phyloP scores from a whole-genome alignment of 2,797 vertebrate species.

The Apogon talboti region DNA sequence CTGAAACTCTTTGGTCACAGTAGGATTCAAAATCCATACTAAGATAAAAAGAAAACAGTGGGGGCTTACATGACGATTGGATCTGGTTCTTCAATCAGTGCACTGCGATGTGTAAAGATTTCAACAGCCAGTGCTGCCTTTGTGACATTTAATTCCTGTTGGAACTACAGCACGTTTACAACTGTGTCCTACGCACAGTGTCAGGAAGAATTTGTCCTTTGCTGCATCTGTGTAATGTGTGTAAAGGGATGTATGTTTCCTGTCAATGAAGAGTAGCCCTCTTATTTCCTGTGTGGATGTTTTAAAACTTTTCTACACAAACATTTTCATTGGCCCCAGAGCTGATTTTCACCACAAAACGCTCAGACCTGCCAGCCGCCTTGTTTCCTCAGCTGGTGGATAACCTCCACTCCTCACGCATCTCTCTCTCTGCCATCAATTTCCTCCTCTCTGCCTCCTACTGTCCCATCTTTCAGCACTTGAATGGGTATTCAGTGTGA shows the following conservation, averaged over 20 bases:
- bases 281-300: constrained; percentile 72
- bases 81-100: constrained; percentile 27
- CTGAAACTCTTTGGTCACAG: background rate
- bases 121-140: constrained; percentile 18
- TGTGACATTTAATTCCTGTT: constrained; percentile 37
- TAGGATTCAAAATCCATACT: background rate
- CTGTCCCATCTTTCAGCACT: constrained; percentile 51
- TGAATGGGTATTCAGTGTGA: background rate
- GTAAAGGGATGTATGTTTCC: constrained; percentile 67
- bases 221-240: constrained; percentile 27
- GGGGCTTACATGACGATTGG: background rate
- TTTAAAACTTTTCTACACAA: constrained; percentile 64
- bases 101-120: constrained; percentile 15
- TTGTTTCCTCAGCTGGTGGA: constrained; percentile 84
- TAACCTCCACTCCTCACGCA: constrained; percentile 70
- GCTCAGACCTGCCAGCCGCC: constrained; percentile 58
- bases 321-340: constrained; percentile 75
- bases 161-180: constrained; percentile 22
- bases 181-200: constrained; percentile 3
- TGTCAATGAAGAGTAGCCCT: constrained; percentile 61
- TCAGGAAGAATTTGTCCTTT: constrained; percentile 49
- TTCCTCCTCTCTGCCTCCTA: constrained; percentile 55
- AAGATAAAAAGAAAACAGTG: constrained; percentile 4
- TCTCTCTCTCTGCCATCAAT: constrained; percentile 64
- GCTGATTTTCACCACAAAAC: constrained; percentile 66